These are phyloP conservation scores for Vanessa tameamea DNA, from an alignment of 1,140 invertebrate species.

Conservation along the genomic window DNA sequence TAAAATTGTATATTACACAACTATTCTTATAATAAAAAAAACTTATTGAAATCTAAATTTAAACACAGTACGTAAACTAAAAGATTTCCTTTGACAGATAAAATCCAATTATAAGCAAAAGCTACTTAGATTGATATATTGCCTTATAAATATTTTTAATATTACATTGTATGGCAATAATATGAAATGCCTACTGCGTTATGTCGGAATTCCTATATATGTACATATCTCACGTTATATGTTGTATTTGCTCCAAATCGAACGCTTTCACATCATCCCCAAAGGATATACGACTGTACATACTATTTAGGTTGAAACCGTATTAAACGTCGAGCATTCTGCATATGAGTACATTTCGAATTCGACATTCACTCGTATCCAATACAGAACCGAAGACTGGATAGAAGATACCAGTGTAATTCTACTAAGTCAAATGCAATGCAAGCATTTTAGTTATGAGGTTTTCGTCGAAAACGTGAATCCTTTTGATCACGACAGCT, in stretches of 20 bases:
- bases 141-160: no score
- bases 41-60: no score
- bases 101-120: no score
- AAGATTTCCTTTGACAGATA: no score
- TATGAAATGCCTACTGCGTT: no score
- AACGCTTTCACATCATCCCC: background rate
- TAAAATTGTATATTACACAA: no score
- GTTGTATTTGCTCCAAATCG: slow-evolving; percentile 1
- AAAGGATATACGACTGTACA: background rate
- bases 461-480: slow-evolving; percentile 20
- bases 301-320: background rate
- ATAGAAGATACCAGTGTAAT: slow-evolving; percentile 19
- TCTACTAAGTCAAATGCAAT: slow-evolving; percentile 18
- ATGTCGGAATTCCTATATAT: no score
- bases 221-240: background rate
- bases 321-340: slow-evolving; percentile 1
- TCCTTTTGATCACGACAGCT: slow-evolving; percentile 18
- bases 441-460: slow-evolving; percentile 19
- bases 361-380: slow-evolving; percentile 1
- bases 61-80: no score
- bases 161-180: no score
- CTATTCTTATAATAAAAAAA: no score
- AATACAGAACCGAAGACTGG: slow-evolving; percentile 1
- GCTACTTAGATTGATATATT: no score
- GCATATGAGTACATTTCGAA: slow-evolving; percentile 2